Evolutionary conservation across 2,113 vertebrate species (phyloP).

Genomic region (Miniopterus natalensis): DNA sequence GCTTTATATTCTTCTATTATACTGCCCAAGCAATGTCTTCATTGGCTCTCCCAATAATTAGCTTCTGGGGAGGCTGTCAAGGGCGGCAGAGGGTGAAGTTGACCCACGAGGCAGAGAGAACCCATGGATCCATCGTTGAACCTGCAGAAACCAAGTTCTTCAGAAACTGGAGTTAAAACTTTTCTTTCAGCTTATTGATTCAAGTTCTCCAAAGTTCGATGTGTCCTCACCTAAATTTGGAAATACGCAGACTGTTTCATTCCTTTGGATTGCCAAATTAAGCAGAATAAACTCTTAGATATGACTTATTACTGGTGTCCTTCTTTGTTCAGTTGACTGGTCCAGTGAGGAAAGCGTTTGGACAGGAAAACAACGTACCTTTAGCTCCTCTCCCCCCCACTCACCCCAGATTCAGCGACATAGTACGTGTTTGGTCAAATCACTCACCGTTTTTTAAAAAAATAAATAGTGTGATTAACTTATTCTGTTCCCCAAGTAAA

Average conservation of each 20-base stretch:
- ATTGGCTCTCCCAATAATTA: not conserved
- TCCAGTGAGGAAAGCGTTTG: not conserved
- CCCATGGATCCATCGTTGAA: not conserved
- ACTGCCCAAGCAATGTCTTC: not conserved
- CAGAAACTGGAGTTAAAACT: not conserved
- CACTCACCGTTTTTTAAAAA: not conserved
- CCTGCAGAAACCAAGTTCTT: not conserved
- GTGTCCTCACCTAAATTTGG: not conserved
- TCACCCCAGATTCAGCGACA: not conserved
- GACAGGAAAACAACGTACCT: not conserved
- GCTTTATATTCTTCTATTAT: not conserved
- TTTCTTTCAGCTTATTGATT: conserved; percentile 41
- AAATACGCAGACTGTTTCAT: conserved; percentile 1
- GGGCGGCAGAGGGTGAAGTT: not conserved
- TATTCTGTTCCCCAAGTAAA: conserved; percentile 40
- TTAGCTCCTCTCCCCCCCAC: not conserved
- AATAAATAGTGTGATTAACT: not conserved
- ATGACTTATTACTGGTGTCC: not conserved
- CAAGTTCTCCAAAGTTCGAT: not conserved
- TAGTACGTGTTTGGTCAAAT: not conserved
- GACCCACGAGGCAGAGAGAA: not conserved
- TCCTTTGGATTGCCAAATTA: conserved; percentile 40
- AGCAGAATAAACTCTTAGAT: conserved; percentile 42
- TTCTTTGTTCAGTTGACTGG: not conserved
- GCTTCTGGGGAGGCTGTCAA: not conserved